Conservation (phyloP, 1,140 invertebrate species). For the Gonioctena quinquepunctata region DNA sequence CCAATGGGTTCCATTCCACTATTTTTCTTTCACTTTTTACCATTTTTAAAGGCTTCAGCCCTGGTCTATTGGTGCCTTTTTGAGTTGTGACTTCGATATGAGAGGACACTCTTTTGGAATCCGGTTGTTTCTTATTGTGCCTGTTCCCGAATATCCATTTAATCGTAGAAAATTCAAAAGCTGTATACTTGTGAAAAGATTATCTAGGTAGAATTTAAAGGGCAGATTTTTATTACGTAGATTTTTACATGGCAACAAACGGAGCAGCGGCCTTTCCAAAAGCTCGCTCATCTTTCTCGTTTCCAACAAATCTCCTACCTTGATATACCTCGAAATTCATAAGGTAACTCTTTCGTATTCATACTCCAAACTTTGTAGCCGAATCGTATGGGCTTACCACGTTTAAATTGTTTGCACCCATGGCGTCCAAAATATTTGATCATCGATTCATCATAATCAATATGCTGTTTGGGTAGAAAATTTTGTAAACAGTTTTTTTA, state of each 20-base stretch:
- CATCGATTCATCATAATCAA: slow-evolving; percentile 43
- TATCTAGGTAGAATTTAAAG: slow-evolving; percentile 14
- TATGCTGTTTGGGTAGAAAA: slow-evolving; percentile 16
- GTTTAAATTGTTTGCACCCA: slow-evolving; percentile 27
- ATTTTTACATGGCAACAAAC: slow-evolving; percentile 28
- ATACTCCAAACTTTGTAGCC: slow-evolving; percentile 31
- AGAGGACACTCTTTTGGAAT: slow-evolving; percentile 22
- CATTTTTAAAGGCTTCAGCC: too few relatives aligned
- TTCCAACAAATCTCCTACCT: slow-evolving; percentile 27
- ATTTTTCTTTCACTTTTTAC: too few relatives aligned
- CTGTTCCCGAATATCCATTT: slow-evolving; percentile 16
- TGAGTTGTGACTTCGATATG: background rate
- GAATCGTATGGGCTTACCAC: slow-evolving; percentile 34
- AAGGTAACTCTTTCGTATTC: slow-evolving; percentile 18
- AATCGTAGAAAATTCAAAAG: background rate
- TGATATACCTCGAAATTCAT: slow-evolving; percentile 46
- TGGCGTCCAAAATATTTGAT: slow-evolving; percentile 37
- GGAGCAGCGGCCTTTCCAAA: slow-evolving; percentile 15
- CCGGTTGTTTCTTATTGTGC: slow-evolving; percentile 30
- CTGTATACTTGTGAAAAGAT: slow-evolving; percentile 4
- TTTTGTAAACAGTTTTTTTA: slow-evolving; percentile 21
- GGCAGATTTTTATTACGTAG: slow-evolving; percentile 16
- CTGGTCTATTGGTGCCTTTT: background rate
- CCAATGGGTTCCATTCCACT: too few relatives aligned
- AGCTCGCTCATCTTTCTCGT: background rate